Conservation (phyloP, 2,888 invertebrate species). For the Saturnia pavonia region DNA sequence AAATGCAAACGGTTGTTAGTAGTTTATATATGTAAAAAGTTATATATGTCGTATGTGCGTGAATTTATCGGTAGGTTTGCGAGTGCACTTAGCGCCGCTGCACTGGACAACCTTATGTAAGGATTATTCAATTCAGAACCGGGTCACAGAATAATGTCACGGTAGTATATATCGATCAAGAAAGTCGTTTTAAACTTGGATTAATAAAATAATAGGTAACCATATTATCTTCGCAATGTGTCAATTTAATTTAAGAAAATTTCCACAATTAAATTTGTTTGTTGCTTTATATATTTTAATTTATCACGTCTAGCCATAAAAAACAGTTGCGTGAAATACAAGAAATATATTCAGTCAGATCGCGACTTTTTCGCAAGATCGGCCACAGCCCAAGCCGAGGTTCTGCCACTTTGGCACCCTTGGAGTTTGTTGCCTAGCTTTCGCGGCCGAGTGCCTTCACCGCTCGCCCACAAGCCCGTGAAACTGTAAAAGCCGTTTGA, state of each 20-base stretch:
- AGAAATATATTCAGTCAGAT: too few relatives aligned
- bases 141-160: slow-evolving; percentile 39
- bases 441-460: too few relatives aligned
- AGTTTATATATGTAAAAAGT: neutral
- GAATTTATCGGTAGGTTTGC: slow-evolving; percentile 31
- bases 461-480: too few relatives aligned
- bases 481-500: too few relatives aligned
- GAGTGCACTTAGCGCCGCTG: slow-evolving; percentile 29
- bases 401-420: too few relatives aligned
- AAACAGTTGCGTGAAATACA: neutral
- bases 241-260: neutral
- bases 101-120: slow-evolving; percentile 35
- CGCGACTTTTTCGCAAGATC: too few relatives aligned
- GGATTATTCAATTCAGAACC: slow-evolving; percentile 33
- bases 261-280: neutral
- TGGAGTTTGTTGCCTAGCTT: too few relatives aligned
- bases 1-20: neutral
- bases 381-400: too few relatives aligned
- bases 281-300: too few relatives aligned
- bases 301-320: neutral
- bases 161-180: slow-evolving; percentile 23
- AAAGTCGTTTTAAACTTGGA: neutral
- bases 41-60: slow-evolving; percentile 27
- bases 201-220: neutral
- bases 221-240: neutral